Evolutionary conservation across 2,888 invertebrate genomes (phyloP).

Genomic region (Netelia melanura): DNA sequence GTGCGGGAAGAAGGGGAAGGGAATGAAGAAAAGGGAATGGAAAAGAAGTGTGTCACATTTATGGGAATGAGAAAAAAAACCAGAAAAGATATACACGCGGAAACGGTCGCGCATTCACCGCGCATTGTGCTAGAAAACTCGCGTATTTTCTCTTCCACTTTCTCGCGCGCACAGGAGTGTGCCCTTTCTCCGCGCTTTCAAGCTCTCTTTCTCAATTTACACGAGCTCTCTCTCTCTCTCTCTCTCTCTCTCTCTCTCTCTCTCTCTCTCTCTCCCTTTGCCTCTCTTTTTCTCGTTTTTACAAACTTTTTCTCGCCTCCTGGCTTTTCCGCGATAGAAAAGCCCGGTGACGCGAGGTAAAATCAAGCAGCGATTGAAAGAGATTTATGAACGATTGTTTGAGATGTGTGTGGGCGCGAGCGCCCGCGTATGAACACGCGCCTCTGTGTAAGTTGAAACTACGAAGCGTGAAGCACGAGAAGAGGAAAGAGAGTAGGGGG

Average conservation of each 20-base stretch:
- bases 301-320: slow-evolving; percentile 17
- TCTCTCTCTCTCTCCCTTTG: slow-evolving; percentile 21
- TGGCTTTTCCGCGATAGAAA: slow-evolving; percentile 52
- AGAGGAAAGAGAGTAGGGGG: not conserved
- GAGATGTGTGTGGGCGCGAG: slow-evolving; percentile 35
- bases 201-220: slow-evolving; percentile 47
- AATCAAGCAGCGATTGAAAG: slow-evolving; percentile 67
- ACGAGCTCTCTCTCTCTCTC: slow-evolving; percentile 24
- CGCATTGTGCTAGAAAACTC: slow-evolving; percentile 62
- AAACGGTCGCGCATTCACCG: slow-evolving; percentile 26
- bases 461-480: slow-evolving; percentile 28
- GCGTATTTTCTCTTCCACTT: slow-evolving; percentile 43
- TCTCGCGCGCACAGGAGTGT: not conserved
- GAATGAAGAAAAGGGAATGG: slow-evolving; percentile 38
- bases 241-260: slow-evolving; percentile 34
- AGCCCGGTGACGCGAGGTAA: slow-evolving; percentile 60
- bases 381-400: slow-evolving; percentile 69
- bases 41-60: slow-evolving; percentile 43
- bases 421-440: not conserved
- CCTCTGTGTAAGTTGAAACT: slow-evolving; percentile 41
- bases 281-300: slow-evolving; percentile 19
- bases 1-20: not conserved
- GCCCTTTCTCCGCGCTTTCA: slow-evolving; percentile 27
- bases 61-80: slow-evolving; percentile 12
- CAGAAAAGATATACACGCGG: slow-evolving; percentile 38